Percentiles rank a stretch among this genome's conserved stretches.
These are phyloP conservation scores for Salvelinus sp. DNA, from an alignment of 2,113 vertebrate genomes.

Conservation along the genomic window DNA sequence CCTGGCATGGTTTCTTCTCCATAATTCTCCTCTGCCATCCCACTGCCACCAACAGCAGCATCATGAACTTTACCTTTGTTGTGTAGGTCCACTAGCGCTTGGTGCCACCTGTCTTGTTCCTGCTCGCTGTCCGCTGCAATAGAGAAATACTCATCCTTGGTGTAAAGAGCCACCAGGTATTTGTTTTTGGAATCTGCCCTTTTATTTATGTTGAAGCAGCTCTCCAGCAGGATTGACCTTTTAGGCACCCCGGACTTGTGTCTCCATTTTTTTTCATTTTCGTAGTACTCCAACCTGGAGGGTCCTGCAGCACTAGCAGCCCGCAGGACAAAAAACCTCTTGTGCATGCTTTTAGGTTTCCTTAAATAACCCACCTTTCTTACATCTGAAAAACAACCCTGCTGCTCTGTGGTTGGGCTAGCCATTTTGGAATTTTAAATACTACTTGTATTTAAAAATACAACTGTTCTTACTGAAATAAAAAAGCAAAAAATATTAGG, in stretches of 20 bases:
- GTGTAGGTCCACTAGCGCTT: conserved; percentile 84
- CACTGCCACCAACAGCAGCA: conserved; percentile 53
- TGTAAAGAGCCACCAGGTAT: conserved; percentile 88
- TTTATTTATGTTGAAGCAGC: conserved; percentile 92
- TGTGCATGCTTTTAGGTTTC: conserved; percentile 94
- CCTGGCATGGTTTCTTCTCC: conserved; percentile 78
- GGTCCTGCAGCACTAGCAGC: conserved; percentile 83
- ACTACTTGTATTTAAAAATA: conserved; percentile 16
- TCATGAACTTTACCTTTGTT: conserved; percentile 83
- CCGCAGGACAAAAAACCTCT: conserved; percentile 89
- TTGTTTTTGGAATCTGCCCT: conserved; percentile 91
- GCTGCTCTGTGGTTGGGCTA: conserved; percentile 77
- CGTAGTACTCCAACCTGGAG: conserved; percentile 88
- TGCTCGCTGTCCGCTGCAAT: conserved; percentile 85
- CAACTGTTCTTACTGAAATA: neutral
- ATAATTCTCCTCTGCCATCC: conserved; percentile 75
- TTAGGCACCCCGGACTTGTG: conserved; percentile 88
- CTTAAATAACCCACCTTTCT: conserved; percentile 92
- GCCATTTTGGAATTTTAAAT: conserved; percentile 67
- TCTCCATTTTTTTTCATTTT: conserved; percentile 93
- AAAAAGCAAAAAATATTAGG: neutral
- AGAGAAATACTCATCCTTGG: conserved; percentile 88
- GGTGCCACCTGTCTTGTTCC: conserved; percentile 88
- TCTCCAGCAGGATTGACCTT: conserved; percentile 86
- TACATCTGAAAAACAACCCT: conserved; percentile 84